Evolutionary conservation across 2,888 invertebrate species (phyloP), one percentile per base, ranked within the genome.

Genomic region (Fissipunctia ypsillon): DNA sequence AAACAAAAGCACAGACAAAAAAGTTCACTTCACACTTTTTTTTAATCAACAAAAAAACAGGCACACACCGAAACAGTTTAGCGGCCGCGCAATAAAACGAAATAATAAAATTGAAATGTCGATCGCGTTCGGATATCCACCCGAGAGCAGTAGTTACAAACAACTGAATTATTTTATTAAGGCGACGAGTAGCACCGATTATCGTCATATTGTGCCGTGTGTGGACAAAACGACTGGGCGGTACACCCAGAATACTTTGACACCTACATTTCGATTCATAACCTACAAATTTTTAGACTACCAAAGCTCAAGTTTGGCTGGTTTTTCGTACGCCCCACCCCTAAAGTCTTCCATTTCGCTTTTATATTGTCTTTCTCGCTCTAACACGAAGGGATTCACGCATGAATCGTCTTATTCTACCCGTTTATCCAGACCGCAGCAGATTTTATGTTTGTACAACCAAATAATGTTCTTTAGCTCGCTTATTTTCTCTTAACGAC

Each of bases 91-190:
- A 67, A 76, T 76, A 77, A 73, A 79, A 78, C 77, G 81, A 83
- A 82, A 68, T 83, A 74, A 87, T 84, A 87, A 83, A 78, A 77
- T 68, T 50, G 38, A 86, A 86, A 75, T 72, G 75, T 72, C 75
- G 78, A 77, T 75, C 87, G 84, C 88, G 88, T 87, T 89, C 87
- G 85, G 86, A 88, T 80, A 88, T 88, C 90, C 88, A 86, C 83
- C 89, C 90, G 88, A 88, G 66, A 75, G 76, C 73, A 83, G 77
- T 83, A 87, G 88, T 85, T 86, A 87, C 80, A 75, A 80, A 93
- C 94, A 94, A 96, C 96, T 96, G 95, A 95, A 94, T 95, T 95
- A 96, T 94, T 94, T 94, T 94, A 95, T 94, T 93, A 94, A 88
- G 87, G 88, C 91, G 90, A 87, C 89, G 89, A 88, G 87, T 90